Evolutionary conservation across 92 coral and sea anemone species (phyloP), one percentile per base, ranked within the genome.

Genomic region (Isaurus tuberculatus): DNA sequence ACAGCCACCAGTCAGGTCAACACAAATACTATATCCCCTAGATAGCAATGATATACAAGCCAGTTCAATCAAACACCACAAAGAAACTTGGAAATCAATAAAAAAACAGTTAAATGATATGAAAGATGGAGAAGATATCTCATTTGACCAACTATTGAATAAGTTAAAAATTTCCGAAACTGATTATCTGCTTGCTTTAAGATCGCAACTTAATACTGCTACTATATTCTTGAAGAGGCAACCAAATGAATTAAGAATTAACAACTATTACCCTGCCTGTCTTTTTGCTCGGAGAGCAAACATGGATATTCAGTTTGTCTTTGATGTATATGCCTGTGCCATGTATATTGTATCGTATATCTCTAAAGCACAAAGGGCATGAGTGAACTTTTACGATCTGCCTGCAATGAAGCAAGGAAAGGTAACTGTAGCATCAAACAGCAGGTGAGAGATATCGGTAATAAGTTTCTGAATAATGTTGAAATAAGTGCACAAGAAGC

Each of bases 71-170:
- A 68, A 82, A 82, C 78, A 69, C 26, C 78, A 42, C 43, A 68
- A 67, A 69, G 79, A 82, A 66, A 82, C 66, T 46, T 40, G 44
- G 44, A 40, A 82, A 82, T 42, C 28, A 43, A 26, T 73, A 61
- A 60, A 79, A 20, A 73, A 42, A 26, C 44, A 83, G 71, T 65
- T 87, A 40, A 81, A 87, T 44, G 67, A 82, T 60, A 37, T 86
- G 49, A 82, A 87, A 63, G 94, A 91, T 34, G 92, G 94, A 34
- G 86, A 89, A 70, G 90, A 91, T 53, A 86, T 89, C 66, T n/a
- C 87, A 23, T 85, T 89, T 89, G 92, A 91, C 65, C 81, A 91
- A 83, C 48, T 91, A 23, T 75, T 89, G 13, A 20, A 8, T 37
- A 79, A 84, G 23, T 70, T 91, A 6, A 78, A 65, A 28, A 72